These are phyloP conservation scores for Antigone vipio DNA, from an alignment of 2,113 vertebrate genomes.

Conservation along the genomic window DNA sequence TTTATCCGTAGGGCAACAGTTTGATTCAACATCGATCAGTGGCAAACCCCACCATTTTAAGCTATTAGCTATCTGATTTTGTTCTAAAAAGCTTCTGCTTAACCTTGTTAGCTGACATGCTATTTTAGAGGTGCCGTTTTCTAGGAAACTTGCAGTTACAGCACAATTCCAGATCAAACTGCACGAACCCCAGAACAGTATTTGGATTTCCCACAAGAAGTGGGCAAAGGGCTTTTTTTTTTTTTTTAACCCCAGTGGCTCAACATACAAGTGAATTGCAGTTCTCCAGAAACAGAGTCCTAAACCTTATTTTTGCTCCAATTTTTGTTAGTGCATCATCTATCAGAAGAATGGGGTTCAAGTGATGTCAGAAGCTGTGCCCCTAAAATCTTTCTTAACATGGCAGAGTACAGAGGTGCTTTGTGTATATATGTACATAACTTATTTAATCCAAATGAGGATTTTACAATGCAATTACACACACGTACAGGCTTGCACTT, in stretches of 20 bases:
- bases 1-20: not conserved
- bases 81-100: not conserved
- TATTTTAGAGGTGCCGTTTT: not conserved
- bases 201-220: not conserved
- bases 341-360: not conserved
- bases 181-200: accelerated
- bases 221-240: not conserved
- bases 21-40: not conserved
- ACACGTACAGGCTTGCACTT: not conserved
- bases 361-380: not conserved
- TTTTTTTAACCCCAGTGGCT: not conserved
- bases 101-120: not conserved
- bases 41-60: not conserved
- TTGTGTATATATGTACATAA: not conserved
- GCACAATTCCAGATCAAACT: not conserved
- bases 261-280: not conserved
- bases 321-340: not conserved
- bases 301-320: not conserved
- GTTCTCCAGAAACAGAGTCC: not conserved
- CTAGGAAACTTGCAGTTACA: not conserved
- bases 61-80: not conserved
- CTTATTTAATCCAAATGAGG: not conserved
- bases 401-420: not conserved
- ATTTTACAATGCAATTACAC: not conserved
- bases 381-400: not conserved